These are phyloP conservation scores for Cirrhinus molitorella DNA, from an alignment of 2,797 vertebrate species.

Conservation along the genomic window DNA sequence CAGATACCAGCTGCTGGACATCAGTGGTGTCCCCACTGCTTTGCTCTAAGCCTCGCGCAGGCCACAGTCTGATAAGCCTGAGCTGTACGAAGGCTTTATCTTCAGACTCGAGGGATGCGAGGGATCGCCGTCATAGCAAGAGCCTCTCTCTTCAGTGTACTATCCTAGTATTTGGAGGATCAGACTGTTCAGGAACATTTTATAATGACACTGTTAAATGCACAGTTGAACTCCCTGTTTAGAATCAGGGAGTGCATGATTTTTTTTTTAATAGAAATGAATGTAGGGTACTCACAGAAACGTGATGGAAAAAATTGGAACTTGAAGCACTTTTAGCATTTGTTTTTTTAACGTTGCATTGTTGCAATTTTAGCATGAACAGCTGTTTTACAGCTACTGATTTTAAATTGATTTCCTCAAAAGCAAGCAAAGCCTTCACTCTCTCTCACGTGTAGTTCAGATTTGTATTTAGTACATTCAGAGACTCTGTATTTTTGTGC, in stretches of 20 bases:
- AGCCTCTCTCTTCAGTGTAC: slow-evolving; percentile 61
- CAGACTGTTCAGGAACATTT: slow-evolving; percentile 83
- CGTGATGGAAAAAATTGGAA: neutral
- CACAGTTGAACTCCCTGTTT: slow-evolving; percentile 67
- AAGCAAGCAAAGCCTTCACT: slow-evolving; percentile 19
- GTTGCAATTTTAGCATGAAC: slow-evolving; percentile 54
- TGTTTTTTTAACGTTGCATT: slow-evolving; percentile 6
- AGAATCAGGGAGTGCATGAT: slow-evolving; percentile 17
- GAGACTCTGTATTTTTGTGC: slow-evolving; percentile 46
- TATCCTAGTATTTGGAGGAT: slow-evolving; percentile 88
- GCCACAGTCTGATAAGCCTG: slow-evolving; percentile 84
- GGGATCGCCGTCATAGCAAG: slow-evolving; percentile 49
- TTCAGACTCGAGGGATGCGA: slow-evolving; percentile 64
- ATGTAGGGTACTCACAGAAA: neutral
- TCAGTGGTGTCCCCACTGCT: slow-evolving; percentile 75
- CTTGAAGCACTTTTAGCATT: neutral
- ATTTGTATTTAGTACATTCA: slow-evolving; percentile 28
- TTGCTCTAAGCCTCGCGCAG: slow-evolving; percentile 82
- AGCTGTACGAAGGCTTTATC: slow-evolving; percentile 50
- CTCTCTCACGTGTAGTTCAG: slow-evolving; percentile 8
- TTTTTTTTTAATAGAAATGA: slow-evolving; percentile 1
- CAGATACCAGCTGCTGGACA: slow-evolving; percentile 86
- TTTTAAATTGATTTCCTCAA: slow-evolving; percentile 26
- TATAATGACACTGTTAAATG: slow-evolving; percentile 82
- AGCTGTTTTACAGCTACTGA: slow-evolving; percentile 61